Conservation (phyloP, 2,888 invertebrate species). For the Cylindroiulus punctatus region DNA sequence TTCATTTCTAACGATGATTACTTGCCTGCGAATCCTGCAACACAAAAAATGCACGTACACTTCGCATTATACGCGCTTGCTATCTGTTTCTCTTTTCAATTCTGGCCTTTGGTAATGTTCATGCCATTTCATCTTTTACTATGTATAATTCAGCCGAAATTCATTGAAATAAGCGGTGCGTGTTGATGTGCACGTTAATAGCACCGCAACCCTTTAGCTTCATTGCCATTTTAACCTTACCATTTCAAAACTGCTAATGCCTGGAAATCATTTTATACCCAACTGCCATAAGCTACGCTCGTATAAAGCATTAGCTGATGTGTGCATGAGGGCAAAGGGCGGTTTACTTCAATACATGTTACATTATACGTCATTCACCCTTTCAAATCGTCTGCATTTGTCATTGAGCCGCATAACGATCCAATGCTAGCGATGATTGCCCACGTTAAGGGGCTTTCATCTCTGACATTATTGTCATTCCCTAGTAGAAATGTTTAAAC, state of each 20-base stretch:
- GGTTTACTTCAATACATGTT: neutral
- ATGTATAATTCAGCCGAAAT: neutral
- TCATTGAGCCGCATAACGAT: too few species aligned
- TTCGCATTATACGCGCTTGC: too few species aligned
- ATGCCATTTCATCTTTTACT: neutral
- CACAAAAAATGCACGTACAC: too few species aligned
- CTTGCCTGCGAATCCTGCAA: too few species aligned
- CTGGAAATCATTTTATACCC: neutral
- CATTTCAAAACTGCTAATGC: neutral
- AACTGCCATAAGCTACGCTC: neutral
- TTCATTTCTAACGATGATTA: too few species aligned
- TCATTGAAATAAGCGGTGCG: conserved; percentile 18
- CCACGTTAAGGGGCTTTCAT: neutral
- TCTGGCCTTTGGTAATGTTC: neutral
- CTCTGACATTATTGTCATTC: neutral
- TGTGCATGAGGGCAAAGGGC: neutral
- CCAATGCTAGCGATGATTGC: neutral
- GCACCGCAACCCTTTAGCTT: neutral
- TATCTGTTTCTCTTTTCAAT: too few species aligned
- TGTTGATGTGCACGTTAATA: neutral
- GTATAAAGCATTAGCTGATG: neutral
- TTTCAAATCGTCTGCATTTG: neutral
- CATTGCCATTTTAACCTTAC: neutral
- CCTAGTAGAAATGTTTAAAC: neutral
- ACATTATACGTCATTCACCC: neutral